Base-by-base conservation (phyloP, 1,140 invertebrate species). In the Radopholus similis region DNA sequence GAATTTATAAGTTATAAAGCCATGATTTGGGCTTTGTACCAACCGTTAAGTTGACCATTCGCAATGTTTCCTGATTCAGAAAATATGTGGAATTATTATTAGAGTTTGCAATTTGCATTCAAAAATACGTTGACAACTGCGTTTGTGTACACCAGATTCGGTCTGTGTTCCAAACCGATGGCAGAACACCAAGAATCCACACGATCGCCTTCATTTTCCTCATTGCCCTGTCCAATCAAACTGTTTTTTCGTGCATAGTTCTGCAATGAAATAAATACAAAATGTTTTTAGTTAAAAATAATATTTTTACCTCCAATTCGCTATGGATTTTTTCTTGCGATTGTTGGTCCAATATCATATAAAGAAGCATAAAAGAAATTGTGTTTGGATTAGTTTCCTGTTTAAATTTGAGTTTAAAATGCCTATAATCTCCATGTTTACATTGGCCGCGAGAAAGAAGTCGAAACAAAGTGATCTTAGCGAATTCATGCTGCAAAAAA, bases 261-360 rank as follows among this genome's bases (percentile, higher is more conserved):
- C 58, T 60, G 34, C 18, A 11, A 13, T 49, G 4, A 21, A 28
- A 51, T 26, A 26, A 38, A 59, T 18, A 4, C n/a, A 15, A n/a
- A 57, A 57, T 13, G 35, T 11, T 37, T 37, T 30, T 30, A 11
- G 18, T 30, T 13, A 13, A 4, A 57, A 4, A 37, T 13, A 49
- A 60, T 44, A 21, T 18, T 35, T 51, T 26, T 59, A 38, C 63
- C 30, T 64, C 40, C 28, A 64, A 62, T 62, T 64, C 63, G n/a
- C 37, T 40, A 15, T 64, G 63, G 9, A 64, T 35, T 40, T 37
- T 30, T 18, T 8, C 23, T 26, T 64, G 63, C 35, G 40, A 18
- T 30, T 59, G 13, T 42, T 64, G 63, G 26, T 64, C 9, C 44
- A 64, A 65, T 26, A 47, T n/a, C 38, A 64, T 42, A 30, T 64